These are phyloP conservation scores for Cuniculus paca DNA, from an alignment of 2,797 vertebrate genomes.

Conservation along the genomic window DNA sequence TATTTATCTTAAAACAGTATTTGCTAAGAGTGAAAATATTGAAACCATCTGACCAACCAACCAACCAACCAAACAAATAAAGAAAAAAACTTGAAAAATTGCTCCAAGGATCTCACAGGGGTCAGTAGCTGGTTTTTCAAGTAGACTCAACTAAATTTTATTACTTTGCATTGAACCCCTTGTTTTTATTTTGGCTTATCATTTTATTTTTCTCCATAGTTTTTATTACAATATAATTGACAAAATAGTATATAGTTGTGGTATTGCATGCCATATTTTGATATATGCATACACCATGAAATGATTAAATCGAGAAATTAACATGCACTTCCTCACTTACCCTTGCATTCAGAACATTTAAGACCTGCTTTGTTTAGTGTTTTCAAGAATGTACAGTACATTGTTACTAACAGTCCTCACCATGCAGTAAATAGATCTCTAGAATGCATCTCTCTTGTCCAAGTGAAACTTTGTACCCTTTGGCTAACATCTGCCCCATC, in stretches of 20 bases:
- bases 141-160: not conserved
- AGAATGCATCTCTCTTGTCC: not conserved
- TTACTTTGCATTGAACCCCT: not conserved
- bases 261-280: not conserved
- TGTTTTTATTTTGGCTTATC: not conserved
- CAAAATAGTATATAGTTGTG: not conserved
- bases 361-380: not conserved
- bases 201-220: not conserved
- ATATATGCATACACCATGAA: not conserved
- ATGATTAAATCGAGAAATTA: not conserved
- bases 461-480: not conserved
- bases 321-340: not conserved
- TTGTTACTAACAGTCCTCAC: not conserved
- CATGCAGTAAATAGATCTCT: not conserved
- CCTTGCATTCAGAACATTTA: not conserved
- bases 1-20: not conserved
- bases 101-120: not conserved
- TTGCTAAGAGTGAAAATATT: constrained; percentile 6
- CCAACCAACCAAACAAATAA: not conserved
- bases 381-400: not conserved
- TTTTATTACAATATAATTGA: not conserved
- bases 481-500: not conserved
- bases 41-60: not conserved
- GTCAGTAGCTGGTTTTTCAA: not conserved
- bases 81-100: not conserved